A percentile compares a stretch with the other conserved stretches of the same genome.
These are phyloP conservation scores for Drosophila sucinea DNA, from an alignment of 1,140 invertebrate species.

Conservation along the genomic window DNA sequence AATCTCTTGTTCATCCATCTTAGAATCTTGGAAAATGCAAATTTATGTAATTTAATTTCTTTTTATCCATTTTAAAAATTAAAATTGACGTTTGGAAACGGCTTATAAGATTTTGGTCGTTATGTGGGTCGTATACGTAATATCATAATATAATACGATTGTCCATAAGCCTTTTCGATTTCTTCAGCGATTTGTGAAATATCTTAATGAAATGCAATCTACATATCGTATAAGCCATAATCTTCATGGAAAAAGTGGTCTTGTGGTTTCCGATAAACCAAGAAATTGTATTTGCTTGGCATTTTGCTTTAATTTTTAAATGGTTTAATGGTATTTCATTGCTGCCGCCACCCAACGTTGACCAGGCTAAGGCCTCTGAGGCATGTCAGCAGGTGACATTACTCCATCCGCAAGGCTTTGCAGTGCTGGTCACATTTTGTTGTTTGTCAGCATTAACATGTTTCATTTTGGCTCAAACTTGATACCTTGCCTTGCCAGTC, in stretches of 20 bases:
- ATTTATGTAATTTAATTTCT: no score
- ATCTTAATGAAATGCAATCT: not conserved
- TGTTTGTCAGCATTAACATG: conserved; percentile 72
- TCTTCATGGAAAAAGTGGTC: not conserved
- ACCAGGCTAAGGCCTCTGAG: conserved; percentile 27
- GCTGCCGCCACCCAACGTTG: conserved; percentile 25
- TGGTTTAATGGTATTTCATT: conserved; percentile 31
- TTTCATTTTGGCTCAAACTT: conserved; percentile 23
- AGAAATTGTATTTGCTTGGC: not conserved
- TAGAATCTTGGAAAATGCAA: no score
- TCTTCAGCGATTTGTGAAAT: no score
- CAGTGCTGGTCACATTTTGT: conserved; percentile 51
- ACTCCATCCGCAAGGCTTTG: conserved; percentile 43
- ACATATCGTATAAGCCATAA: not conserved
- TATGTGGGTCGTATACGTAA: not conserved
- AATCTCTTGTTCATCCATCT: no score
- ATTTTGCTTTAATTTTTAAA: conserved; percentile 31
- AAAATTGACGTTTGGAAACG: no score
- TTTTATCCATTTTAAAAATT: no score
- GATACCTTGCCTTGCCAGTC: conserved; percentile 2
- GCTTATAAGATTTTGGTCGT: no score
- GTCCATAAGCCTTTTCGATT: no score
- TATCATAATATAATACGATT: not conserved
- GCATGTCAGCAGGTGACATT: conserved; percentile 61
- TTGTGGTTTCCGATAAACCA: not conserved